A percentile compares a stretch with the other conserved stretches of the same genome.
These are phyloP conservation scores for Periophthalmus modestus DNA, from an alignment of 2,113 vertebrate species.

Conservation along the genomic window DNA sequence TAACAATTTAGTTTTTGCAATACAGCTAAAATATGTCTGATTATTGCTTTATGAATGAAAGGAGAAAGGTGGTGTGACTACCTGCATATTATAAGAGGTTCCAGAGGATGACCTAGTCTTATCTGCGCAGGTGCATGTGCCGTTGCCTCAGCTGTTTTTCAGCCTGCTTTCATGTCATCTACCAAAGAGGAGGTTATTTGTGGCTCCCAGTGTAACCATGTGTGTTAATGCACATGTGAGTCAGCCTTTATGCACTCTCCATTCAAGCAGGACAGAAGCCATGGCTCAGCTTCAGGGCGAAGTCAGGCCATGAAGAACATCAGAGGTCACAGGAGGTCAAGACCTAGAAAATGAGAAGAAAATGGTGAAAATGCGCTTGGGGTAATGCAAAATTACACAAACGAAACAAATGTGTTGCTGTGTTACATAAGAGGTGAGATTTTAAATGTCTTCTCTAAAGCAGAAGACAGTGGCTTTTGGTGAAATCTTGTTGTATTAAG, in stretches of 20 bases:
- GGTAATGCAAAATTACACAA: slow-evolving; percentile 17
- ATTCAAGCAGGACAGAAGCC: slow-evolving; percentile 55
- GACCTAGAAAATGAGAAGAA: slow-evolving; percentile 2
- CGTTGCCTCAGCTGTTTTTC: slow-evolving; percentile 17
- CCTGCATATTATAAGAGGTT: neutral
- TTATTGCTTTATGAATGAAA: no score
- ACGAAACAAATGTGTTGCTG: slow-evolving; percentile 23
- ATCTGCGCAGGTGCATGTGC: slow-evolving; percentile 16
- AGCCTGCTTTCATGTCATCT: slow-evolving; percentile 16
- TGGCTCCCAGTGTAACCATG: slow-evolving; percentile 65
- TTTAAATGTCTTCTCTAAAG: slow-evolving; percentile 45
- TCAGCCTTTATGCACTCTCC: slow-evolving; percentile 69
- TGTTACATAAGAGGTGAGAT: slow-evolving; percentile 52
- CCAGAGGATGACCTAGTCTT: neutral
- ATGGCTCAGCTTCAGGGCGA: slow-evolving; percentile 60
- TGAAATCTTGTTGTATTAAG: neutral
- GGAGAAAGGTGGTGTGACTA: neutral
- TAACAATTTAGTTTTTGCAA: no score
- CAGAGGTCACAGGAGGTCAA: slow-evolving; percentile 7
- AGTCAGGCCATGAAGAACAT: slow-evolving; percentile 27
- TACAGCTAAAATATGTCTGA: no score
- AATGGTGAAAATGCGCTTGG: slow-evolving; percentile 40
- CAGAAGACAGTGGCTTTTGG: slow-evolving; percentile 20
- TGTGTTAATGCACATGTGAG: slow-evolving; percentile 66
- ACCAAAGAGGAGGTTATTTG: slow-evolving; percentile 43